A percentile compares a stretch with the other conserved stretches of the same genome.
These are phyloP conservation scores for Petroica traversi DNA, from an alignment of 2,113 vertebrate species.

Conservation along the genomic window DNA sequence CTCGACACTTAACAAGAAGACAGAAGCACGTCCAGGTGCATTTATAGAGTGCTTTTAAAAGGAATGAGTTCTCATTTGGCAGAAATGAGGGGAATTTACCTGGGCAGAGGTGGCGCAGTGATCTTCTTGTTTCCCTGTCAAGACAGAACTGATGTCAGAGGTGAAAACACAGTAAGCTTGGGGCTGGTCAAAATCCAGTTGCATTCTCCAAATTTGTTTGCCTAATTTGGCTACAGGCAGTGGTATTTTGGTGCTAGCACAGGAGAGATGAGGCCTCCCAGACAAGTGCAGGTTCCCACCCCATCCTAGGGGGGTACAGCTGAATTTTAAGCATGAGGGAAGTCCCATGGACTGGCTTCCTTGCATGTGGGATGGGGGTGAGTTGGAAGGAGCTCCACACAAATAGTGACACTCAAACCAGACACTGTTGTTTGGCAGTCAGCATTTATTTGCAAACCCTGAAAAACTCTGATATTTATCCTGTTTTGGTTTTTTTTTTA, in stretches of 20 bases:
- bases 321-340: neutral
- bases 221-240: neutral
- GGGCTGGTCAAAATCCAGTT: neutral
- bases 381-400: neutral
- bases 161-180: rapidly evolving
- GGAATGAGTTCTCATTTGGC: neutral
- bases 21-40: neutral
- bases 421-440: neutral
- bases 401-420: neutral
- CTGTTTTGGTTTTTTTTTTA: neutral
- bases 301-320: neutral
- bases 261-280: neutral
- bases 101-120: neutral
- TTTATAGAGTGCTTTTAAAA: neutral
- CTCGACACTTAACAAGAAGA: neutral
- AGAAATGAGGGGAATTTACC: neutral
- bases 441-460: neutral
- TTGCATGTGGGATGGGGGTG: too few relatives aligned
- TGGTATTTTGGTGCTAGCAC: neutral
- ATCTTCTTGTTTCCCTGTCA: neutral
- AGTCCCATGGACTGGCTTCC: neutral
- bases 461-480: neutral
- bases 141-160: neutral
- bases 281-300: neutral
- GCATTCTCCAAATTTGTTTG: neutral